Evolutionary conservation across 2,888 invertebrate species (phyloP), one percentile per base, ranked within the genome.

Genomic region (Anarsia innoxiella): DNA sequence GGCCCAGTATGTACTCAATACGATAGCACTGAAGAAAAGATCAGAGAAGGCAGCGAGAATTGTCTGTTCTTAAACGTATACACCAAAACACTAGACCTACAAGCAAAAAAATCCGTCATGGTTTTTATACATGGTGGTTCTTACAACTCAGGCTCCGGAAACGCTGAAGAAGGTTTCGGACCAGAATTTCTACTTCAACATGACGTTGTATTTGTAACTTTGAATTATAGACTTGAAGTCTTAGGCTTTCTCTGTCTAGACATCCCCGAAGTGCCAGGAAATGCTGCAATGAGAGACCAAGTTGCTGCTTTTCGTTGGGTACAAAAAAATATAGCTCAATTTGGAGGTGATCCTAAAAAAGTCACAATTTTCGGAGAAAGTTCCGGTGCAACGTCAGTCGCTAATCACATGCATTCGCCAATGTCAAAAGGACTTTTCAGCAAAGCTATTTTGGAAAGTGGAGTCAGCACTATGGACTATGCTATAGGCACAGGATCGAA

Each of bases 111-210:
- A 11, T 73, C 77, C 0, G 79, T 78, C 0, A 67, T 79, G 60
- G 62, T 78, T 0, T 78, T 57, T 43, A 61, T 78, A 19, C 77
- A 78, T 29, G 76, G 74, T 8, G 78, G 78, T 4, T 63, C 54
- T 1, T 75, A 55, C 41, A 51, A 52, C 39, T 53, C 54, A 2
- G 75, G 76, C 2, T 62, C 64, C 1, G 70, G 70, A 1, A 46
- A 70, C 32, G 40, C 50, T 3, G 60, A 63, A 3, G 33, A 49
- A 5, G 23, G 35, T 2, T 59, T 57, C 27, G 74, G 76, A 1
- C 73, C 78, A 5, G 56, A 70, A 23, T 67, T 64, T 31, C 43
- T 79, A 2, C 48, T 80, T 37, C 61, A 59, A 41, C 68, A 76
- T 36, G 56, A 74, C 41, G 60, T 77, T 9, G 55, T 78, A 23